Evolutionary conservation across 1,140 invertebrate genomes (phyloP), one percentile per base, ranked within the genome.

Genomic region (Manduca sexta): DNA sequence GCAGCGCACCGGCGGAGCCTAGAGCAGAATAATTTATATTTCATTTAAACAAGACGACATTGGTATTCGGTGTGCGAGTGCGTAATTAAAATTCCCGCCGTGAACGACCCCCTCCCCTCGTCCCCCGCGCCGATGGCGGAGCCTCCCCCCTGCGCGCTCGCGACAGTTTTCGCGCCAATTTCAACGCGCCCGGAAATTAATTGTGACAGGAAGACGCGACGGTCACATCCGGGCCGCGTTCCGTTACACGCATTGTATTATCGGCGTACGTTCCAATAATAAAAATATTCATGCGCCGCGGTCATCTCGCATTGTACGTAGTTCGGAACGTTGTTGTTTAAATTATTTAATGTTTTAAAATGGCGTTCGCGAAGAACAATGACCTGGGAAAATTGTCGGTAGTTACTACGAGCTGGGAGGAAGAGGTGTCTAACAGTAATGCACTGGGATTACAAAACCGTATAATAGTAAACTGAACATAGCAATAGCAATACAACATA

Each of bases 21-120:
- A 79, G 69, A 72, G 77, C 50, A 65, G 74, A 73, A 78, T 85
- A 85, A 85, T 85, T 83, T 84, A 84, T 85, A 83, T 83, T 80
- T 85, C 83, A 85, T 85, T 83, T 85, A 78, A 83, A 80, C 78
- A 82, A 84, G 80, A 84, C 77, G 80, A 84, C 80, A 84, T 85
- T 79, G 82, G 79, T 83, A 85, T 85, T 83, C 82, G 79, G 69
- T 78, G 81, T 82, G 76, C 82, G 82, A 80, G 76, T 80, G 76
- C 82, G 82, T 85, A 85, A 85, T 85, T 85, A 85, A 85, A 85
- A 85, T 85, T 85, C 82, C 78, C 77, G 71, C 73, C 79, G 77
- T 70, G 74, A 74, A 69, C 64, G 69, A 55, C 31, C 10, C 29
- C n/a, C 38, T 50, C 51, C 60, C 39, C 52, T 14, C 49, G 18